phyloP scores from a whole-genome alignment of 2,797 vertebrate genomes.

The Lemur catta region DNA sequence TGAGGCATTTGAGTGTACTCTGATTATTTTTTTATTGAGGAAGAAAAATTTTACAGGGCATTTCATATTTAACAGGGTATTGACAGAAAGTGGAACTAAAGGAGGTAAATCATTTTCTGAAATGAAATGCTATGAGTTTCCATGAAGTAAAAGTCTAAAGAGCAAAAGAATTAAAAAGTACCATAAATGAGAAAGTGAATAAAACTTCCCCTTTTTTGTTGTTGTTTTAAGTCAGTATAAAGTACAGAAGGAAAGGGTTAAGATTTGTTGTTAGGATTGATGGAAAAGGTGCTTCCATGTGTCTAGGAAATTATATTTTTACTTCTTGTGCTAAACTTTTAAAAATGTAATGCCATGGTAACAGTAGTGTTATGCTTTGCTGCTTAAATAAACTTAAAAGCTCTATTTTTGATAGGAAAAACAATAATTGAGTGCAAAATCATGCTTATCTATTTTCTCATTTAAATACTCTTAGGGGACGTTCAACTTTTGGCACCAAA shows the following conservation, averaged over 20 bases:
- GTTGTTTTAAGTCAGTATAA: not conserved
- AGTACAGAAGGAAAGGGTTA: constrained; percentile 31
- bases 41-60: not conserved
- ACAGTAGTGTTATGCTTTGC: constrained; percentile 61
- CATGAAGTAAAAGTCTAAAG: not conserved
- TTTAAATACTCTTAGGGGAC: constrained; percentile 39
- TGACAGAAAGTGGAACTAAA: not conserved
- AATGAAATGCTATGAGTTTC: not conserved
- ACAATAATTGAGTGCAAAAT: constrained; percentile 49
- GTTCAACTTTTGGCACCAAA: constrained; percentile 24
- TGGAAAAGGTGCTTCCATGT: constrained; percentile 20
- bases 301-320: constrained; percentile 50
- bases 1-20: not conserved
- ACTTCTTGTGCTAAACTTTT: constrained; percentile 48
- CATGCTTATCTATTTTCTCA: constrained; percentile 48
- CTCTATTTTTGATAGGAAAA: constrained; percentile 70
- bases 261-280: not conserved
- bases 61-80: not conserved
- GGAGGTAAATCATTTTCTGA: not conserved
- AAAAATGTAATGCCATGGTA: constrained; percentile 58
- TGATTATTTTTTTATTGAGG: not conserved
- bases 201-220: not conserved
- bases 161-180: not conserved
- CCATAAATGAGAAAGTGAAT: not conserved
- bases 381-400: constrained; percentile 71